Evolutionary conservation across 1,140 invertebrate species (phyloP).

Genomic region (Vanessa tameamea): DNA sequence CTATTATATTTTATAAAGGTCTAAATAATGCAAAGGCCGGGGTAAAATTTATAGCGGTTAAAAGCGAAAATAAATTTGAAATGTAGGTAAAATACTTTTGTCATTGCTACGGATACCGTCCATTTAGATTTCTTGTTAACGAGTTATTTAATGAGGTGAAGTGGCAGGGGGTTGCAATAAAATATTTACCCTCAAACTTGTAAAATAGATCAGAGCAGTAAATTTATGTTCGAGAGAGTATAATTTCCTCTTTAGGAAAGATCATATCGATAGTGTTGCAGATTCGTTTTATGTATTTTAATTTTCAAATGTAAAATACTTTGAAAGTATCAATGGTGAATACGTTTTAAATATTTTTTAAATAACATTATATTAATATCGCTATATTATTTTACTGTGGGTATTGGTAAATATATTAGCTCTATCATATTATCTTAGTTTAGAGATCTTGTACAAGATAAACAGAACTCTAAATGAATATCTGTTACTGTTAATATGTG

Average conservation of each 20-base stretch:
- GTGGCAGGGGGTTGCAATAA: conserved; percentile 39
- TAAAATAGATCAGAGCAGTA: conserved; percentile 7
- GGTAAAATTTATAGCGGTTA: conserved; percentile 51
- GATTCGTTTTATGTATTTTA: too few relatives aligned
- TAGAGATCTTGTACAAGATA: too few relatives aligned
- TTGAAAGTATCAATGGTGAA: too few relatives aligned
- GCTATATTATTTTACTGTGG: too few relatives aligned
- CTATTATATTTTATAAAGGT: conserved; percentile 49
- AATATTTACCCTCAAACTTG: conserved; percentile 33
- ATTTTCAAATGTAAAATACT: too few relatives aligned
- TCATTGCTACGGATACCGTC: conserved; percentile 42
- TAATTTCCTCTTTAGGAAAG: background rate
- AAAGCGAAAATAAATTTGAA: conserved; percentile 54
- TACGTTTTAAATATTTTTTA: too few relatives aligned
- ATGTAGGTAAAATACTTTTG: conserved; percentile 54
- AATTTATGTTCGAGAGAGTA: background rate
- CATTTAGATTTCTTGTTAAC: conserved; percentile 51
- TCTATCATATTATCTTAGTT: too few relatives aligned
- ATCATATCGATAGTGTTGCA: background rate
- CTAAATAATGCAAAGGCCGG: conserved; percentile 52
- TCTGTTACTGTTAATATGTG: too few relatives aligned
- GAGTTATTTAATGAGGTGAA: conserved; percentile 50
- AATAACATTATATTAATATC: too few relatives aligned
- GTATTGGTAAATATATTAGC: too few relatives aligned
- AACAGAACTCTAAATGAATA: too few relatives aligned